These are phyloP conservation scores for Sympetrum striolatum DNA, from an alignment of 2,888 invertebrate species.

Conservation along the genomic window DNA sequence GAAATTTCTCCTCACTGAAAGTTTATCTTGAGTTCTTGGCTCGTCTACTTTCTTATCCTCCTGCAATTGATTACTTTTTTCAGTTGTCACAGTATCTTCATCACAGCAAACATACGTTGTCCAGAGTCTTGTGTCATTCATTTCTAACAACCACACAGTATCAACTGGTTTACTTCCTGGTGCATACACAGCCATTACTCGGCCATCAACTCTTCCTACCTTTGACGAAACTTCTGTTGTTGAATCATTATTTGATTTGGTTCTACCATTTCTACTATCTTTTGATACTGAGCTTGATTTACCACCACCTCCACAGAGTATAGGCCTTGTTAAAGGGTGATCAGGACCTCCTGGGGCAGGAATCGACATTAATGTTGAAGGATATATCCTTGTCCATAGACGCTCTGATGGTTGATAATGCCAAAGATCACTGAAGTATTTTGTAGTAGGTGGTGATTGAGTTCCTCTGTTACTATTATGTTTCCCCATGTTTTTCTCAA, in stretches of 20 bases:
- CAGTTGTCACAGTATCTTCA: background rate
- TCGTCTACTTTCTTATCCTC: background rate
- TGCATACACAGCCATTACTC: constrained; percentile 22
- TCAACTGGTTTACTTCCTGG: constrained; percentile 30
- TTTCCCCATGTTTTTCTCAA: constrained; percentile 3
- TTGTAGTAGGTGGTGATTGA: background rate
- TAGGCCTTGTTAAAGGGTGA: constrained; percentile 9
- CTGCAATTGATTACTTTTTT: background rate
- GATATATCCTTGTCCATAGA: constrained; percentile 16
- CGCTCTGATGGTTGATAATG: constrained; percentile 26
- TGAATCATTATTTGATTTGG: background rate
- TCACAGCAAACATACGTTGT: constrained; percentile 28
- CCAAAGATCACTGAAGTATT: constrained; percentile 28
- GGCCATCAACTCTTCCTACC: background rate
- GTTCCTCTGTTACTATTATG: background rate
- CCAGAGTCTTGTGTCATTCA: constrained; percentile 34
- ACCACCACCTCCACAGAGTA: constrained; percentile 23
- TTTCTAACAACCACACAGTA: constrained; percentile 28
- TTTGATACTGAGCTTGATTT: background rate
- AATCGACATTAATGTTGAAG: background rate
- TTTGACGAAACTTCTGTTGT: background rate
- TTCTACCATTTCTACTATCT: background rate
- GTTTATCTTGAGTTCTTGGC: background rate
- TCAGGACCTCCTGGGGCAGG: constrained; percentile 27
- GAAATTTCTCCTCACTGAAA: background rate